phyloP scores from a whole-genome alignment of 2,113 vertebrate species.

The Calypte anna region DNA sequence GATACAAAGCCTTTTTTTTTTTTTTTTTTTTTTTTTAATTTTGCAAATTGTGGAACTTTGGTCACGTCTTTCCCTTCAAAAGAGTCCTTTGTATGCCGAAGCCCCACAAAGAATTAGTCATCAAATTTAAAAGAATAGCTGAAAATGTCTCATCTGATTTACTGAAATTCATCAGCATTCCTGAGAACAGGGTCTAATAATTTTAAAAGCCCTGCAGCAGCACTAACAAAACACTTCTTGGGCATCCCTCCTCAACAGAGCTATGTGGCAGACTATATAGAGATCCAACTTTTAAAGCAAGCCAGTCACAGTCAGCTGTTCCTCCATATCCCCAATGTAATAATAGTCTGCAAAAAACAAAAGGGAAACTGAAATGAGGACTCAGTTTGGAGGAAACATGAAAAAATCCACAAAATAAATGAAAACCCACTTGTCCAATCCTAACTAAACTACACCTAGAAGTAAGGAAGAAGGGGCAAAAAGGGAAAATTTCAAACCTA shows the following conservation, averaged over 20 bases:
- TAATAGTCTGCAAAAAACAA: not conserved
- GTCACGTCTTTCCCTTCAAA: not conserved
- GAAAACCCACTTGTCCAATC: not conserved
- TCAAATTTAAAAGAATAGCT: not conserved
- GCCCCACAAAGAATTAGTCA: not conserved
- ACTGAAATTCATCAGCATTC: not conserved
- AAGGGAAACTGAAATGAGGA: not conserved
- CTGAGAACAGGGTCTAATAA: not conserved
- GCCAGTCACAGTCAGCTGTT: not conserved
- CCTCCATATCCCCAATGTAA: not conserved
- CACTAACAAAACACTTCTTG: not conserved
- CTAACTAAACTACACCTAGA: not conserved
- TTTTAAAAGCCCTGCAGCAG: conserved; percentile 6
- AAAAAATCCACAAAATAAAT: not conserved
- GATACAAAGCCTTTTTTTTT: not conserved
- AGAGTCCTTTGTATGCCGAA: not conserved
- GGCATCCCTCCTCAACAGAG: not conserved
- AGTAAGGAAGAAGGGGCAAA: not conserved
- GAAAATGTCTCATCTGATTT: conserved; percentile 8
- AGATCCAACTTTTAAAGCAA: not conserved
- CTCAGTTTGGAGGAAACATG: not conserved
- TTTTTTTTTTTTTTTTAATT: not conserved
- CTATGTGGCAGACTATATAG: not conserved
- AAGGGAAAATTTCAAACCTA: not conserved
- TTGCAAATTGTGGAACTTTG: not conserved